Conservation (phyloP, 2,797 vertebrate genomes). For the Anabas testudineus region DNA sequence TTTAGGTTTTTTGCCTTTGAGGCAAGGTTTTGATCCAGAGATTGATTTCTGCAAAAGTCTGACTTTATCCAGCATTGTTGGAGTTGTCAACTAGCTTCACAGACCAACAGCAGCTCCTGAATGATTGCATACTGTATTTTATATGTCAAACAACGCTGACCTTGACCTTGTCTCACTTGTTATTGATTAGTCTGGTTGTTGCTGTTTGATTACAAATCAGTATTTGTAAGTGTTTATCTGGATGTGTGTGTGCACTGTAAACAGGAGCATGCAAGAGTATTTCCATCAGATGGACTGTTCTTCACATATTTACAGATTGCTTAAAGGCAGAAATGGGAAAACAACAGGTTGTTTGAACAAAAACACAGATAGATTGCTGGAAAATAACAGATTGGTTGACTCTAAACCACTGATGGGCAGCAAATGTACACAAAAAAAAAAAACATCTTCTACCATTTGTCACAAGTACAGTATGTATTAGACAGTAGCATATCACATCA, state of each 20-base stretch:
- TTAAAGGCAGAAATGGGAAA: slow-evolving; percentile 2
- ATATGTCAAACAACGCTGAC: slow-evolving; percentile 27
- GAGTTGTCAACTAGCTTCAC: slow-evolving; percentile 11
- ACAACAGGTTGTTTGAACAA: slow-evolving; percentile 21
- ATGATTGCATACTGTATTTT: slow-evolving; percentile 10
- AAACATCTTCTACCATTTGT: neutral
- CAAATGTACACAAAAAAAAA: neutral
- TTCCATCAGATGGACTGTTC: slow-evolving; percentile 18
- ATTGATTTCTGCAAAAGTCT: slow-evolving; percentile 7
- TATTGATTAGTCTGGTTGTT: slow-evolving; percentile 58
- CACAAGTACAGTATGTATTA: neutral
- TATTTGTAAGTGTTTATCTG: slow-evolving; percentile 20
- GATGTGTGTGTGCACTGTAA: slow-evolving; percentile 4
- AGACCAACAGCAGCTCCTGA: neutral
- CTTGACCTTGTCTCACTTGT: slow-evolving; percentile 41
- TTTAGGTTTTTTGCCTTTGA: slow-evolving; percentile 7
- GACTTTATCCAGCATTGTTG: slow-evolving; percentile 10
- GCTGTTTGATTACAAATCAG: slow-evolving; percentile 41
- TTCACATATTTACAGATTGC: slow-evolving; percentile 12
- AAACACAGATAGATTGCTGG: slow-evolving; percentile 14
- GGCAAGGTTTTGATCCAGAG: slow-evolving; percentile 12
- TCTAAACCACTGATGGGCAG: neutral
- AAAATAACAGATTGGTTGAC: slow-evolving; percentile 8
- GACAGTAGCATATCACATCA: neutral
- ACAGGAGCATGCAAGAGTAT: neutral